Conservation (phyloP, 2,113 vertebrate species). For the Ochotona princeps region DNA sequence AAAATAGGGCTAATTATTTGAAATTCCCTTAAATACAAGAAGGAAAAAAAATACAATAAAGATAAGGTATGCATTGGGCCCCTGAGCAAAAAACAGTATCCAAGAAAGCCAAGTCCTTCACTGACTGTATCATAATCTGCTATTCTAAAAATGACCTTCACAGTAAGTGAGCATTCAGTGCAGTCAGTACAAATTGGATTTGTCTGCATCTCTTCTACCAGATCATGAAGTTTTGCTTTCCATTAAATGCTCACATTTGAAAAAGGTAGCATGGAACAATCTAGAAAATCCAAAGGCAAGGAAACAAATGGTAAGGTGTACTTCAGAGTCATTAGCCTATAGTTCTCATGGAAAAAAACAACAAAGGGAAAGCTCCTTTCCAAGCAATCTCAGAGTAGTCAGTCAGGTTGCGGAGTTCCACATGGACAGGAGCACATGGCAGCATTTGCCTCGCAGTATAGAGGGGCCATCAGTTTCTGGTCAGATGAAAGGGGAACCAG, state of each 20-base stretch:
- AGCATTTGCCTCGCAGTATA: not conserved
- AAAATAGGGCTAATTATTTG: not conserved
- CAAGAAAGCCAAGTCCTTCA: not conserved
- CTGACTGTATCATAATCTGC: not conserved
- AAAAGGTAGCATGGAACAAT: not conserved
- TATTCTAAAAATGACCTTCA: not conserved
- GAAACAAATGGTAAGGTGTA: not conserved
- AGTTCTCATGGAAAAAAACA: not conserved
- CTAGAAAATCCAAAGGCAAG: conserved; percentile 28
- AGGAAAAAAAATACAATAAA: not conserved
- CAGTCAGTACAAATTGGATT: not conserved
- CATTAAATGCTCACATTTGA: not conserved
- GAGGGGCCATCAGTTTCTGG: not conserved
- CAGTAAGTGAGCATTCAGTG: not conserved
- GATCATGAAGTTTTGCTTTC: not conserved
- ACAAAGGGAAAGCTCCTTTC: not conserved
- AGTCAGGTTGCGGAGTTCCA: not conserved
- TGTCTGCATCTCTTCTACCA: not conserved
- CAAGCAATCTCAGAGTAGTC: not conserved
- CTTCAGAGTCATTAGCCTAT: not conserved
- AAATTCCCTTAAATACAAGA: not conserved
- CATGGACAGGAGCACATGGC: not conserved
- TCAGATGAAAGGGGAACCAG: not conserved
- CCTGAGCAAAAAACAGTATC: not conserved
- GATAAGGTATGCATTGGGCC: not conserved